Percentiles rank a stretch among this genome's conserved stretches.
These are phyloP conservation scores for Frankliniella fusca DNA, from an alignment of 2,888 invertebrate species.

Conservation along the genomic window DNA sequence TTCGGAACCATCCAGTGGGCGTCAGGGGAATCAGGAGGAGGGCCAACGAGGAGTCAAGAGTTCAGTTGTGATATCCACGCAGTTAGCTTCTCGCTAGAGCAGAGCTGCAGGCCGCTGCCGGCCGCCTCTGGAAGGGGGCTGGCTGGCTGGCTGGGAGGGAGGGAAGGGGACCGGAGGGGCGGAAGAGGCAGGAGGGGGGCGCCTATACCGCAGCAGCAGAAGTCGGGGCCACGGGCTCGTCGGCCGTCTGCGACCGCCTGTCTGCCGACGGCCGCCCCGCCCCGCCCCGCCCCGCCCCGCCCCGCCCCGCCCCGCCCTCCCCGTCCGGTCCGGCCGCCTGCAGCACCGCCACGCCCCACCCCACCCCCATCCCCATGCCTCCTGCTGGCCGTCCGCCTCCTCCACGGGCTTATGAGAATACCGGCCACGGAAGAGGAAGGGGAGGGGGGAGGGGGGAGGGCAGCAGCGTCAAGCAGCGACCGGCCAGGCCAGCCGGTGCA, in stretches of 20 bases:
- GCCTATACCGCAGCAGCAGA: too few species aligned
- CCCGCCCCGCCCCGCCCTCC: neutral
- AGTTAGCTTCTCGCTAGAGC: neutral
- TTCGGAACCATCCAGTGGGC: too few species aligned
- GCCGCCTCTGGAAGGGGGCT: neutral
- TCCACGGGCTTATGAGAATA: too few species aligned
- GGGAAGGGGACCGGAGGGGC: neutral
- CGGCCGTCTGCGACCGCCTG: slow-evolving; percentile 3
- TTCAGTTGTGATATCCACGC: too few species aligned
- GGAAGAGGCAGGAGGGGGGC: too few species aligned
- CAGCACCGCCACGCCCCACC: neutral
- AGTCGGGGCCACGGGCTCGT: too few species aligned
- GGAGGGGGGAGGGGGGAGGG: neutral
- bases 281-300: neutral
- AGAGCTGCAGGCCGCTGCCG: neutral
- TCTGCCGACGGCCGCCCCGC: neutral
- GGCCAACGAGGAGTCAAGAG: neutral
- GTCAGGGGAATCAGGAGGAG: too few species aligned
- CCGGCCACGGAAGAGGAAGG: neutral
- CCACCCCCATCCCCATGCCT: neutral
- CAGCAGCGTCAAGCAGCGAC: neutral
- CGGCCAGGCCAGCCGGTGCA: neutral
- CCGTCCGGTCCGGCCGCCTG: neutral
- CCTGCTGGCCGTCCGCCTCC: neutral
- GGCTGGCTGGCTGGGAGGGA: neutral